These are phyloP conservation scores for Diarsia dahlii DNA, from an alignment of 2,888 invertebrate species.

Conservation along the genomic window DNA sequence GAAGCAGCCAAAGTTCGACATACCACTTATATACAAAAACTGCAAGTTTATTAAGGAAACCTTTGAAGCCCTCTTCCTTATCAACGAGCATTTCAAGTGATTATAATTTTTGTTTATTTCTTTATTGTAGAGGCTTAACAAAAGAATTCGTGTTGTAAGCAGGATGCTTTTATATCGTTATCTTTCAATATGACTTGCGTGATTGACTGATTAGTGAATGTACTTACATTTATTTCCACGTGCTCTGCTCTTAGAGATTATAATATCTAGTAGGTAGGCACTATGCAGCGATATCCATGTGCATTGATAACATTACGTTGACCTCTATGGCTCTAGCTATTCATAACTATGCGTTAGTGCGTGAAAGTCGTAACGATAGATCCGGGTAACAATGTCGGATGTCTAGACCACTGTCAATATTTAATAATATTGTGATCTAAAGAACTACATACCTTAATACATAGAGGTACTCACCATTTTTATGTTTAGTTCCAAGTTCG, in stretches of 20 bases:
- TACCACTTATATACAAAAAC: conserved; percentile 82
- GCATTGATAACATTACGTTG: conserved; percentile 40
- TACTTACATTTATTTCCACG: conserved; percentile 2
- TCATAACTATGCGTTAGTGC: neutral
- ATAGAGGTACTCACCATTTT: neutral
- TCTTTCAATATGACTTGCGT: conserved; percentile 24
- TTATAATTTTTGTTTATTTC: conserved; percentile 36
- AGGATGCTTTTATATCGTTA: neutral
- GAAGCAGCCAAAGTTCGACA: conserved; percentile 80
- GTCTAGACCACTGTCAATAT: neutral
- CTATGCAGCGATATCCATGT: conserved; percentile 18
- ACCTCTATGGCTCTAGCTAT: conserved; percentile 27
- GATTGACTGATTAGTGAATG: conserved; percentile 32
- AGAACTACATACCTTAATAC: neutral
- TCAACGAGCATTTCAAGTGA: conserved; percentile 84
- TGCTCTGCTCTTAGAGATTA: conserved; percentile 11
- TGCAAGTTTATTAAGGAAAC: conserved; percentile 79
- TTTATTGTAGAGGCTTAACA: neutral
- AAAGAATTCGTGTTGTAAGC: conserved; percentile 24
- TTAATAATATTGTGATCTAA: neutral
- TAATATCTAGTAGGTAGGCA: conserved; percentile 1
- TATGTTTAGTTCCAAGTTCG: neutral
- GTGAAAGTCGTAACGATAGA: neutral
- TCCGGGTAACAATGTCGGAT: conserved; percentile 10
- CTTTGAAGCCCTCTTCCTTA: conserved; percentile 69